Evolutionary conservation across 1,140 invertebrate genomes (phyloP).

Genomic region (Trichomalopsis sarcophagae): DNA sequence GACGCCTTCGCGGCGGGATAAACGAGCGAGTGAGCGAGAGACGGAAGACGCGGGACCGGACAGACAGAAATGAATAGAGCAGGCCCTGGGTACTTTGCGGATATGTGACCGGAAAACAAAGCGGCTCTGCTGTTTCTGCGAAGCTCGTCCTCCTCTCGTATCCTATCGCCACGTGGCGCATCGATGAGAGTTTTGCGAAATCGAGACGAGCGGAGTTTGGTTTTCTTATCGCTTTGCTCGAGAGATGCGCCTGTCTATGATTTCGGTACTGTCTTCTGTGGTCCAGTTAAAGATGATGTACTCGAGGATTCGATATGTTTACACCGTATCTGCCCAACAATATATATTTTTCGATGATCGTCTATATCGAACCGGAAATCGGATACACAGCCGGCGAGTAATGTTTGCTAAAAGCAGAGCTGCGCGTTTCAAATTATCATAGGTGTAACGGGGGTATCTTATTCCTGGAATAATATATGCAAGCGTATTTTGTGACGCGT

Average conservation of each 20-base stretch:
- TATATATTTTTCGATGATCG: not conserved
- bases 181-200: conserved; percentile 9
- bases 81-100: conserved; percentile 67
- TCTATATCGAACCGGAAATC: not conserved
- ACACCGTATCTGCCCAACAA: too few relatives aligned
- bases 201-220: not conserved
- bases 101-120: conserved; percentile 71
- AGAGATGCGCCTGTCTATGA: not conserved
- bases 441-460: not conserved
- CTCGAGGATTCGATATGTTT: too few relatives aligned
- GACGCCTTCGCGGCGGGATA: not conserved
- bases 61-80: conserved; percentile 69
- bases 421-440: not conserved
- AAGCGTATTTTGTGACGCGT: not conserved
- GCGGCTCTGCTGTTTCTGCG: conserved; percentile 46
- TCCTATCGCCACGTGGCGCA: not conserved
- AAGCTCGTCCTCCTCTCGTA: not conserved
- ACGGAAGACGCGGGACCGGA: conserved; percentile 25
- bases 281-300: too few relatives aligned
- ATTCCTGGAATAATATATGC: not conserved
- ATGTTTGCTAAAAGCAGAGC: not conserved
- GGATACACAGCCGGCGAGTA: not conserved
- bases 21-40: not conserved
- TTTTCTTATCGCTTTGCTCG: not conserved
- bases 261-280: not conserved